phyloP scores from a whole-genome alignment of 2,797 vertebrate species.

The Enteromius unitaeniatus region DNA sequence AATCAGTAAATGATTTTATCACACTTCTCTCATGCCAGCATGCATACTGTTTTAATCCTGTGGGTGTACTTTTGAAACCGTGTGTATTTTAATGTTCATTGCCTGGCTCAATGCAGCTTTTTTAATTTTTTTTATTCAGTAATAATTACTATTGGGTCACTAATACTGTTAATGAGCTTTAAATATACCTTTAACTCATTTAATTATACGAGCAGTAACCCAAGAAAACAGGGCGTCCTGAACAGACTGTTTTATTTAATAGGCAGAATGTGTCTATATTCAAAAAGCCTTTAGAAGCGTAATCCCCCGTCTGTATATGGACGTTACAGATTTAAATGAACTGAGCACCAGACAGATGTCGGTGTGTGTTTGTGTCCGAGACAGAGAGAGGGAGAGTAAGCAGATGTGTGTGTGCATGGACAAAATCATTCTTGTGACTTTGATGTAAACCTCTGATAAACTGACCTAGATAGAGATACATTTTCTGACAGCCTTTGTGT shows the following conservation, averaged over 20 bases:
- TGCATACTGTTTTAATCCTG: not conserved
- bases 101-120: not conserved
- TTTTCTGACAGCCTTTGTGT: constrained; percentile 27
- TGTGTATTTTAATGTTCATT: not conserved
- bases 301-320: constrained; percentile 41
- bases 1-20: not conserved
- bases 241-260: not conserved
- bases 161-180: not conserved
- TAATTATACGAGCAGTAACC: not conserved
- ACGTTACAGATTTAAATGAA: constrained; percentile 43
- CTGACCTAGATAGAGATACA: constrained; percentile 48
- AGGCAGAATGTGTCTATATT: not conserved
- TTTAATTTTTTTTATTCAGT: not conserved
- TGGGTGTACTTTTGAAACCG: not conserved
- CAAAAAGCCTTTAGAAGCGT: constrained; percentile 43
- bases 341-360: constrained; percentile 46
- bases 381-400: constrained; percentile 7
- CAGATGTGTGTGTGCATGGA: not conserved
- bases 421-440: constrained; percentile 33
- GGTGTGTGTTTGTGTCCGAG: constrained; percentile 30
- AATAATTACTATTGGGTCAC: not conserved
- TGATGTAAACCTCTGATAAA: constrained; percentile 46
- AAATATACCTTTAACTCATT: not conserved
- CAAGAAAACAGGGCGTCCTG: not conserved
- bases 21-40: not conserved